Percentiles rank a stretch among this genome's conserved stretches.
Evolutionary conservation across 2,113 vertebrate genomes (phyloP).

Genomic region (Alaudala cheleensis): DNA sequence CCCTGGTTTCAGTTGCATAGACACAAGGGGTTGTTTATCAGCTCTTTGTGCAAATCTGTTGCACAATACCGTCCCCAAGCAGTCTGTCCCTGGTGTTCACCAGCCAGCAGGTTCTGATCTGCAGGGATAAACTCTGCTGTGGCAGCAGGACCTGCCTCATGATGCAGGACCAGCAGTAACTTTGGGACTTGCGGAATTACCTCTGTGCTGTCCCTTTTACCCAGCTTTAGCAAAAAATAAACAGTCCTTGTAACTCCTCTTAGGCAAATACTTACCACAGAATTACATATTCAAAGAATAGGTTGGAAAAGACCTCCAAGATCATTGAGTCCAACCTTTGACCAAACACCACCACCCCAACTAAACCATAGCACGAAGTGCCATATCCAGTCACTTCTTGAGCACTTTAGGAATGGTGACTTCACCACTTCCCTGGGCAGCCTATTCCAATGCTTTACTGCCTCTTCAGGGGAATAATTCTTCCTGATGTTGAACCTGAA

Average conservation of each 20-base stretch:
- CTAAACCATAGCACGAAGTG: neutral
- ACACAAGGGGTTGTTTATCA: rapidly evolving
- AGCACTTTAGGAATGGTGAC: neutral
- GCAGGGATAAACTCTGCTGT: neutral
- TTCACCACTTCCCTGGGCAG: neutral
- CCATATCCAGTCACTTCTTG: neutral
- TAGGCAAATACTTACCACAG: neutral
- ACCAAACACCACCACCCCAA: rapidly evolving
- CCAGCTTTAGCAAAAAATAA: neutral
- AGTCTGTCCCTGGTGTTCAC: neutral
- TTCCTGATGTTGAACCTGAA: neutral
- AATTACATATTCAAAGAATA: neutral
- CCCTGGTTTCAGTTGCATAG: neutral
- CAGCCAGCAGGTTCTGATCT: neutral
- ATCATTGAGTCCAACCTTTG: neutral
- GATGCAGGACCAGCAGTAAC: rapidly evolving
- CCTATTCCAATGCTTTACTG: neutral
- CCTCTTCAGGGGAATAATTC: neutral
- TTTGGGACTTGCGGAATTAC: neutral
- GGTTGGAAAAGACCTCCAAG: neutral
- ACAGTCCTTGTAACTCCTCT: neutral
- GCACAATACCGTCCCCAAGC: neutral
- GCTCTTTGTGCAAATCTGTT: neutral
- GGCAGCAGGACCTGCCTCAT: neutral
- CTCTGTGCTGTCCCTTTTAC: neutral